These are phyloP conservation scores for Machimus rusticus DNA, from an alignment of 2,888 invertebrate species.

Conservation along the genomic window DNA sequence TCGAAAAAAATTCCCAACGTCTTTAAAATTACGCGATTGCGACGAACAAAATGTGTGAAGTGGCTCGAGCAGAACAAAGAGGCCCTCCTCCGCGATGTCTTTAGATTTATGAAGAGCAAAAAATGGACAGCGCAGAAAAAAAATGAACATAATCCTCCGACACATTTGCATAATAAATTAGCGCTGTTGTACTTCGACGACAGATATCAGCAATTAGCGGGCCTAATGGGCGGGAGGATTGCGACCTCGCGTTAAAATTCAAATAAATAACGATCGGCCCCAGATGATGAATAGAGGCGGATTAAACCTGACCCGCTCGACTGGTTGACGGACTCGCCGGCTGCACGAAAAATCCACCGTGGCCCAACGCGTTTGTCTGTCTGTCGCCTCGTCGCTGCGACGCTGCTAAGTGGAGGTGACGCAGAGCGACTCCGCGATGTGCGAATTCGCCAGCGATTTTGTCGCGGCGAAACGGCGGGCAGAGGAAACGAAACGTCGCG, in stretches of 20 bases:
- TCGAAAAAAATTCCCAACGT: not conserved
- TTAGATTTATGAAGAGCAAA: not conserved
- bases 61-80: not conserved
- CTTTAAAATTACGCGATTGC: not conserved
- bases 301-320: not conserved
- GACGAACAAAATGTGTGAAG: not conserved
- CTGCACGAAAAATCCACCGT: not conserved
- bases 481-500: not conserved
- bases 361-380: not conserved
- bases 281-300: conserved; percentile 19
- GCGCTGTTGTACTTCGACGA: not conserved
- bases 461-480: not conserved
- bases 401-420: not conserved
- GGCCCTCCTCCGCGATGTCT: not conserved
- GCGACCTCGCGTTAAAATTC: conserved; percentile 12
- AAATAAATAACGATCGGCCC: conserved; percentile 2
- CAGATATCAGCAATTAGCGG: conserved; percentile 20
- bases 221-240: not conserved
- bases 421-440: not conserved
- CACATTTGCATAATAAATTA: conserved; percentile 23
- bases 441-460: not conserved
- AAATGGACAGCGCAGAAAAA: not conserved
- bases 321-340: not conserved
- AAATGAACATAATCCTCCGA: not conserved
- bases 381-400: not conserved